phyloP scores from a whole-genome alignment of 2,797 vertebrate species.

The Esox masquinongy region DNA sequence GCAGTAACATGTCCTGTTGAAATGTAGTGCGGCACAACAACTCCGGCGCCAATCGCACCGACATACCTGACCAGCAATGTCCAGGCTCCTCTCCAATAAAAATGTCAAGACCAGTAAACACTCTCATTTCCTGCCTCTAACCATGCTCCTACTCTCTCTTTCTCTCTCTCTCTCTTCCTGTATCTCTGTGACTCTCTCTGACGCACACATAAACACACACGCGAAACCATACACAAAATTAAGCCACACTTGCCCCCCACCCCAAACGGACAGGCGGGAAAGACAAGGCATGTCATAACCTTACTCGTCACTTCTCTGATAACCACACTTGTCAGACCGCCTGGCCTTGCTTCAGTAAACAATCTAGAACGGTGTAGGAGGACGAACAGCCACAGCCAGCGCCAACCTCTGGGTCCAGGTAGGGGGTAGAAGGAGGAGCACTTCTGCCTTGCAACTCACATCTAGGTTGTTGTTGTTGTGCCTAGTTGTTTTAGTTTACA shows the following conservation, averaged over 20 bases:
- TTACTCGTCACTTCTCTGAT: slow-evolving; percentile 69
- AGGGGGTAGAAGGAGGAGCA: slow-evolving; percentile 19
- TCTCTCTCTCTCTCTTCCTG: slow-evolving; percentile 5
- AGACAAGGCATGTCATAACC: slow-evolving; percentile 60
- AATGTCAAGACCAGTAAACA: slow-evolving; percentile 48
- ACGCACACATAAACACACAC: slow-evolving; percentile 4
- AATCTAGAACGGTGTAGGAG: slow-evolving; percentile 41
- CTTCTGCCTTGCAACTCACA: slow-evolving; percentile 11
- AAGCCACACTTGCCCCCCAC: slow-evolving; percentile 32
- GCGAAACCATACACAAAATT: slow-evolving; percentile 12
- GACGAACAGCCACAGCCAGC: slow-evolving; percentile 32
- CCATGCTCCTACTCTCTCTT: slow-evolving; percentile 8
- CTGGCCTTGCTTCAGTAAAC: slow-evolving; percentile 55
- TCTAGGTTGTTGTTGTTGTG: not conserved
- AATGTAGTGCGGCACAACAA: slow-evolving; percentile 12
- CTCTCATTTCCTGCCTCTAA: slow-evolving; percentile 15
- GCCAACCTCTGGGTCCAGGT: slow-evolving; percentile 16
- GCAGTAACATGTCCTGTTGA: slow-evolving; percentile 36
- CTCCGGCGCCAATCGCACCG: slow-evolving; percentile 30
- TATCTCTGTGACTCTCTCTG: not conserved
- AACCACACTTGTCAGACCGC: slow-evolving; percentile 63
- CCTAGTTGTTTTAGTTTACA: not conserved
- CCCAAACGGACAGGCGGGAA: slow-evolving; percentile 53
- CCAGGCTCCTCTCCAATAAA: slow-evolving; percentile 58
- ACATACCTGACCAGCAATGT: slow-evolving; percentile 49